Evolutionary conservation across 2,888 invertebrate species (phyloP), one percentile per base, ranked within the genome.

Genomic region (Epinotia demarniana): DNA sequence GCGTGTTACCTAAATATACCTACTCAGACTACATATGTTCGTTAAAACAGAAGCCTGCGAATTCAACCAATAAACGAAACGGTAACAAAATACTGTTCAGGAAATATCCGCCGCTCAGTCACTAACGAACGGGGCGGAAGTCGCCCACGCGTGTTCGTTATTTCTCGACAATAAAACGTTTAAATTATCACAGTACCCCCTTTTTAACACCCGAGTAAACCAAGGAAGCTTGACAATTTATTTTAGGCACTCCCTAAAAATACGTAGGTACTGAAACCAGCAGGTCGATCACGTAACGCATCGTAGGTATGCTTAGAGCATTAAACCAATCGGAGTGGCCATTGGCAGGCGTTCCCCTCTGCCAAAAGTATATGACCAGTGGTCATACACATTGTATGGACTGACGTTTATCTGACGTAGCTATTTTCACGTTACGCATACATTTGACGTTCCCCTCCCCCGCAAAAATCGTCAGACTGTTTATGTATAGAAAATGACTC

Each of bases 141-240:
- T 62, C 67, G 18, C 67, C 72, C 18, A 62, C 46, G 69, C 58
- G 57, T 46, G 46, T 69, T 70, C 39, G 39, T 58, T 58, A 69
- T 70, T 57, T 18, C n/a, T 16, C 0, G 46, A 19, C n/a, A 49
- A 64, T 27, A 69, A 58, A 69, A 57, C 46, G 62, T 55, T 27
- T 18, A 62, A 73, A 73, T 27, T 68, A 62, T 57, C 73, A 19
- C 68, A 57, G 61, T 57, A 43, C 6, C 62, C 67, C 13, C 33
- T 49, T 39, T 61, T 16, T 33, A 49, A 19, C 57, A 55, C 83
- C 82, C 82, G 83, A 79, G 81, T 82, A 85, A 86, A 86, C 86
- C 84, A 81, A 78, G 77, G 77, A 79, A 74, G 80, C 74, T 73
- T 81, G 78, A 79, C 79, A 81, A 89, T 89, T 88, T 87, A 87